These are phyloP conservation scores for Motacilla tschutschensis DNA, from an alignment of 2,113 vertebrate species.

Conservation along the genomic window DNA sequence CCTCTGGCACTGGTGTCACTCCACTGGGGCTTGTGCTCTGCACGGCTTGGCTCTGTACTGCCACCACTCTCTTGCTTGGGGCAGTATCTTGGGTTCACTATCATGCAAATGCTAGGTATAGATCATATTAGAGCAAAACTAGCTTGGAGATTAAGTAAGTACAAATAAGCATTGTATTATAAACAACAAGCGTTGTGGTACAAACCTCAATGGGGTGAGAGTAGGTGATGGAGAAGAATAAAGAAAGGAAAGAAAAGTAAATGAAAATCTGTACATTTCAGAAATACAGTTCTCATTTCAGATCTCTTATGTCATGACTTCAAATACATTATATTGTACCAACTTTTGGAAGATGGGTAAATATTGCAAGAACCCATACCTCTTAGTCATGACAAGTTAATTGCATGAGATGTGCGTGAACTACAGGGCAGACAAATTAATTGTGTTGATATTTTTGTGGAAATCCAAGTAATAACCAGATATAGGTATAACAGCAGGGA, in stretches of 20 bases:
- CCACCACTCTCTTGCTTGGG: background rate
- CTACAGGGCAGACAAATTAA: background rate
- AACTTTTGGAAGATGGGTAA: background rate
- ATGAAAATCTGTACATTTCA: background rate
- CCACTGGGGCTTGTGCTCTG: background rate
- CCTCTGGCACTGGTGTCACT: background rate
- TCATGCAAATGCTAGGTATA: background rate
- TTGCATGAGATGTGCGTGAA: background rate
- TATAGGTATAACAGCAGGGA: background rate
- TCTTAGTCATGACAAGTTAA: background rate
- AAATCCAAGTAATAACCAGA: background rate
- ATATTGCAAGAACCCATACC: background rate
- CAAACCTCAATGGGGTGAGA: too few species aligned
- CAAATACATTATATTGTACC: background rate
- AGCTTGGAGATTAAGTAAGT: background rate
- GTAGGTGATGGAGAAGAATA: too few species aligned
- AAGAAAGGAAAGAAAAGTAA: too few species aligned
- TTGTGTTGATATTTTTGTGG: background rate
- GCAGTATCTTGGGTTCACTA: accelerated
- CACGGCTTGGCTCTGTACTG: background rate
- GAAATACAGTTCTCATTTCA: background rate
- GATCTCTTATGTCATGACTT: background rate
- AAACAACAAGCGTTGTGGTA: too few species aligned
- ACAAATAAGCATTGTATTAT: background rate
- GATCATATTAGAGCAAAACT: background rate